These are phyloP conservation scores for Momotus momota DNA, from an alignment of 2,797 vertebrate genomes.

Conservation along the genomic window DNA sequence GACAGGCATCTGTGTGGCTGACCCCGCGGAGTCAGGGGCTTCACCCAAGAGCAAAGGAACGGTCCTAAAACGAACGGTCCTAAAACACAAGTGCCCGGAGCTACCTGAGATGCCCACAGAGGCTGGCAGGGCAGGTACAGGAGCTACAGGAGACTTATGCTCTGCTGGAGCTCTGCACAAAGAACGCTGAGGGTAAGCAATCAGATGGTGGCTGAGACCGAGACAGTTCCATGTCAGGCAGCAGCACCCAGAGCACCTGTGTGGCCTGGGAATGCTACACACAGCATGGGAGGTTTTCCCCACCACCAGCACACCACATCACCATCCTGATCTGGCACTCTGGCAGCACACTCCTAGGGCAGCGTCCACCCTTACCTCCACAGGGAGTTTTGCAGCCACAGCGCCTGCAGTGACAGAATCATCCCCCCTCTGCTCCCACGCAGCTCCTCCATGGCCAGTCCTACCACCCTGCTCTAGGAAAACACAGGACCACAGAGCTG, in stretches of 20 bases:
- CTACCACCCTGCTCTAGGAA: neutral
- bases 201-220: rapidly evolving
- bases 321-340: neutral
- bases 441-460: neutral
- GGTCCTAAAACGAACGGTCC: neutral
- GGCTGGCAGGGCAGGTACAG: neutral
- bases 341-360: neutral
- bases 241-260: rapidly evolving
- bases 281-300: neutral
- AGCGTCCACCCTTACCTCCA: neutral
- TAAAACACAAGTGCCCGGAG: neutral
- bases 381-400: neutral
- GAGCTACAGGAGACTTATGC: neutral
- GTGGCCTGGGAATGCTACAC: neutral
- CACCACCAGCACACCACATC: too few relatives aligned
- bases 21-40: neutral
- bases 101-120: neutral
- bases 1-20: neutral
- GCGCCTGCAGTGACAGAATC: neutral
- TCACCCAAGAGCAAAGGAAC: neutral
- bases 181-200: neutral
- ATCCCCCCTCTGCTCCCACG: neutral
- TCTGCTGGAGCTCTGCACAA: neutral
- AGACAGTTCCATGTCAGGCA: neutral
- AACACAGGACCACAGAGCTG: neutral